Evolutionary conservation across 2,113 vertebrate species (phyloP), one percentile per base, ranked within the genome.

Genomic region (Puma concolor): DNA sequence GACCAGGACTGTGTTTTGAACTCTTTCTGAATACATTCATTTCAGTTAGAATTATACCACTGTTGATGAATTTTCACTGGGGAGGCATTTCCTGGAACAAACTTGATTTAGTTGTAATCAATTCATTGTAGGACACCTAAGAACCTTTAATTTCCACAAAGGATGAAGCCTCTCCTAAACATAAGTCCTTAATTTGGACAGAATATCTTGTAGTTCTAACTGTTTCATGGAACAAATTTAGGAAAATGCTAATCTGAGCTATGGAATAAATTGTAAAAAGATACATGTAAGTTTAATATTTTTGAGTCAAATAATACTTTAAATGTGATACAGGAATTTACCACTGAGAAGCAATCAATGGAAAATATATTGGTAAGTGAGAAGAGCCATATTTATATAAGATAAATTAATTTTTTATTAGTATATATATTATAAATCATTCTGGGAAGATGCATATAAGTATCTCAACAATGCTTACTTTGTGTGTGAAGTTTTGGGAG

Each of bases 241-340:
- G 38, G 4, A 91, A 95, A 81, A 93, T 76, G 25, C 21, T 91
- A 44, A 76, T 52, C 67, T 81, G 71, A 94, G 6, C 33, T 52
- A 67, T 50, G 50, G 31, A 66, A 89, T 77, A 80, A 77, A 76
- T 84, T 95, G 48, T 90, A 54, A 95, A 91, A 93, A 69, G 54
- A 23, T 79, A 57, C 11, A 38, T 52, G 2, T 83, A 84, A 94
- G 67, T 74, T 52, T 74, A 86, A 27, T 63, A 41, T 93, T 95
- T 79, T 4, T 69, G 33, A 97, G 14, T 88, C 29, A 94, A 63
- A 50, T 88, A 64, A 74, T 87, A 95, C 63, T 96, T 94, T 84
- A 93, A 95, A 90, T 80, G 38, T 74, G 38, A 38, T 80, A 80
- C 36, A 91, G 66, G 29, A 90, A 67, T 74, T 95, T 71, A 88